Evolutionary conservation across 2,888 invertebrate genomes (phyloP).

Genomic region (Leptura quadrifasciata): DNA sequence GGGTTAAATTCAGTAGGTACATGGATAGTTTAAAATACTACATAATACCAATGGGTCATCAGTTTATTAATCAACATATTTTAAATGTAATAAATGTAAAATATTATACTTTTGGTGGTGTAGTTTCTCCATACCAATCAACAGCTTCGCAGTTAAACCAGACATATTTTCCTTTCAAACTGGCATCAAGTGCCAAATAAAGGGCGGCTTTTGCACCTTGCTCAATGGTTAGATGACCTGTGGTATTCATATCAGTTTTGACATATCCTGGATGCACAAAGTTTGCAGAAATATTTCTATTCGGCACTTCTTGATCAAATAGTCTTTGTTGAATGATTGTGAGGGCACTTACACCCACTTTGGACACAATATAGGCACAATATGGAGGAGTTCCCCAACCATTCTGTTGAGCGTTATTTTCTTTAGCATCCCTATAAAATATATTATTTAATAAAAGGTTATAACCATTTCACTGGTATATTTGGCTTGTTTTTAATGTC

Average conservation of each 20-base stretch:
- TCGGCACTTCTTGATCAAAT: constrained; percentile 73
- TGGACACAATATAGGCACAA: constrained; percentile 82
- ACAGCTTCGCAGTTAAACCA: constrained; percentile 78
- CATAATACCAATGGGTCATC: background rate
- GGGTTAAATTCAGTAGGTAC: too few relatives aligned
- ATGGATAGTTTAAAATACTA: too few relatives aligned
- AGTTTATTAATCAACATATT: background rate
- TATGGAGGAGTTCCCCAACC: constrained; percentile 43
- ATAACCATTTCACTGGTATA: too few relatives aligned
- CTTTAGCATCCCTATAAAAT: constrained; percentile 18
- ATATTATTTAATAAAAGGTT: background rate
- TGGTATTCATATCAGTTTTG: constrained; percentile 85
- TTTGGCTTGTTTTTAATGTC: too few relatives aligned
- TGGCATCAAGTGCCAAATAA: constrained; percentile 79
- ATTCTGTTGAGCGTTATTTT: constrained; percentile 37
- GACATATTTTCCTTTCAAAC: constrained; percentile 79
- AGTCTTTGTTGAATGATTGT: constrained; percentile 80
- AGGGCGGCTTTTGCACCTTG: constrained; percentile 78
- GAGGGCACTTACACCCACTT: constrained; percentile 83
- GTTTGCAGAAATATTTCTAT: constrained; percentile 81
- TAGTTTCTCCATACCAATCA: constrained; percentile 73
- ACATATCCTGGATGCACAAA: constrained; percentile 86
- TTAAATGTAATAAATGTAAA: background rate
- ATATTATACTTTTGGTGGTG: constrained; percentile 30
- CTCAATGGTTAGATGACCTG: constrained; percentile 78